Evolutionary conservation across 2,797 vertebrate genomes (phyloP), one percentile per base, ranked within the genome.

Genomic region (Amblyopsis hoosieri): DNA sequence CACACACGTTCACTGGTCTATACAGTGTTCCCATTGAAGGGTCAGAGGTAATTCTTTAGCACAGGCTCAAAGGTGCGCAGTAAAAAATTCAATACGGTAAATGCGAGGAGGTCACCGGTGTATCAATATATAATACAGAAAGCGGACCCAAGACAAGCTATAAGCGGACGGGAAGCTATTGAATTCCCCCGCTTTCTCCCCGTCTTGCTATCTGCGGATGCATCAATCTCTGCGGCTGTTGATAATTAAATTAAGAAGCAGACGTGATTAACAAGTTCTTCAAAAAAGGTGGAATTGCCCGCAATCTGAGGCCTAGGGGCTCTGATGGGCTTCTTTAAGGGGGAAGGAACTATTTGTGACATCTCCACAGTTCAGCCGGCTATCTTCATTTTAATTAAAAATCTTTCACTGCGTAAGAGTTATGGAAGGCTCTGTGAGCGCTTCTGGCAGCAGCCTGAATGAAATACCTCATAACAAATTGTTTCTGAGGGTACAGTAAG

Each of bases 71-170:
- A 93, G 93, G 93, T 94, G 91, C 91, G 80, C 85, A 74, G 94
- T 94, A 96, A 96, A 95, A 95, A 94, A 92, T 92, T 89, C 88
- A 94, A 88, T 90, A 92, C 83, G 92, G 91, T 92, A 94, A 92
- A 94, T 90, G 92, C 90, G 91, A 80, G 62, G 87, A 9, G 94
- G 92, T 91, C 91, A 89, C 70, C 79, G 72, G 85, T 79, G 89
- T 92, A 88, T 89, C 84, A 79, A 90, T 91, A 94, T 91, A 93
- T 92, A 93, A 94, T 81, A 90, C 74, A 88, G 89, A 91, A 90
- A 88, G 81, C 87, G 85, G 91, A 92, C 77, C 91, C 83, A 89
- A 92, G 94, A 95, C 93, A 95, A 91, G 90, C 85, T 93, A 94
- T 95, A 94, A 94, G 85, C 90, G 87, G 87, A 91, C 89, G 65